Evolutionary conservation across 1,140 invertebrate genomes (phyloP).

Genomic region (Leptinotarsa defecta): DNA sequence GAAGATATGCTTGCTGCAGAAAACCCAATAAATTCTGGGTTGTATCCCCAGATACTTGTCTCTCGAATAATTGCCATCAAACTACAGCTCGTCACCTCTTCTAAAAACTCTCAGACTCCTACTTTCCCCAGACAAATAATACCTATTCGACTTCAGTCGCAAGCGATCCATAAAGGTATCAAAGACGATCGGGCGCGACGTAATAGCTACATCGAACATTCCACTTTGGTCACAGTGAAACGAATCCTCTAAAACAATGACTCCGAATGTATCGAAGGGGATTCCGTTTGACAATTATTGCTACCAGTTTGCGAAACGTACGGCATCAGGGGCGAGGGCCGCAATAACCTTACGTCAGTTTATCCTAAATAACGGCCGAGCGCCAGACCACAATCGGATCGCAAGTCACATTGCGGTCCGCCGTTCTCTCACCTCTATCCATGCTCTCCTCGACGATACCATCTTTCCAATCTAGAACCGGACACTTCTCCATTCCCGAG

Average conservation of each 20-base stretch:
- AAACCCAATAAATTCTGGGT: no score
- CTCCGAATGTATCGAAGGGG: constrained; percentile 9
- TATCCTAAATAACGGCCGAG: constrained; percentile 24
- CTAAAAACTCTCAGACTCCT: no score
- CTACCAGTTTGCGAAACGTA: constrained; percentile 11
- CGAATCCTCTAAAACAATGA: constrained; percentile 8
- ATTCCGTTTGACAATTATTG: constrained; percentile 25
- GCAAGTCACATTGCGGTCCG: constrained; percentile 18
- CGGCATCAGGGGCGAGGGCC: not conserved
- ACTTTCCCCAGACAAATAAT: no score
- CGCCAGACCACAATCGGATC: constrained; percentile 24
- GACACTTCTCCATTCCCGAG: constrained; percentile 17
- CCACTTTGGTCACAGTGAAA: not conserved
- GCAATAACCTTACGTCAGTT: constrained; percentile 26
- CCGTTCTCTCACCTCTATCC: not conserved
- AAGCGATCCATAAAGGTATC: no score
- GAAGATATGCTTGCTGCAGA: no score
- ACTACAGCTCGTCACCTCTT: no score
- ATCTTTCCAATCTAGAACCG: constrained; percentile 25
- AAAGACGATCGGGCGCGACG: no score
- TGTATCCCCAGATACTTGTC: no score
- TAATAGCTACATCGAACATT: no score
- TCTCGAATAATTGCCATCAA: no score
- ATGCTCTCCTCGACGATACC: not conserved
- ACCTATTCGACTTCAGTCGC: no score